Conservation (phyloP, 2,888 invertebrate species). For the Allophyes oxyacanthae region DNA sequence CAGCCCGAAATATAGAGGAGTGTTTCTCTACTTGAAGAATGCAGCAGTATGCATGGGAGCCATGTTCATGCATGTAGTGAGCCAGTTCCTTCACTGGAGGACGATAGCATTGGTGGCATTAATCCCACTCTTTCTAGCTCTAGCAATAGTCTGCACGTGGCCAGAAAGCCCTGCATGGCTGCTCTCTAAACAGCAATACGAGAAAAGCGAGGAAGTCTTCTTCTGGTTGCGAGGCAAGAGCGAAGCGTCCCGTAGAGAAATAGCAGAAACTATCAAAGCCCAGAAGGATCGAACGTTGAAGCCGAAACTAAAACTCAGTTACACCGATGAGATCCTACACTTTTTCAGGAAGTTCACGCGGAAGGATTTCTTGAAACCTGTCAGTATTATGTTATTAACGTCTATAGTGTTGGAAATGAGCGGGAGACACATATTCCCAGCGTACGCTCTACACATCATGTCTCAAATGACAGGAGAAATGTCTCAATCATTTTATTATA, state of each 20-base stretch:
- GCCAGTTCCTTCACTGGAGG: slow-evolving; percentile 56
- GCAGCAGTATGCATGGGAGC: slow-evolving; percentile 46
- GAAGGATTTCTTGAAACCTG: slow-evolving; percentile 57
- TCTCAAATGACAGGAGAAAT: slow-evolving; percentile 59
- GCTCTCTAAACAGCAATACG: slow-evolving; percentile 43
- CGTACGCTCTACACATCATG: slow-evolving; percentile 65
- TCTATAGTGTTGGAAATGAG: slow-evolving; percentile 63
- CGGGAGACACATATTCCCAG: slow-evolving; percentile 68
- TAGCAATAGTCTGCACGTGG: slow-evolving; percentile 54
- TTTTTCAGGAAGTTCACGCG: slow-evolving; percentile 45
- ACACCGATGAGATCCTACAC: background rate
- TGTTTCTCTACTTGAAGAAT: slow-evolving; percentile 73
- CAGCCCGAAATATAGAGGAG: slow-evolving; percentile 86
- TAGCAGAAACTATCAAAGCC: slow-evolving; percentile 36
- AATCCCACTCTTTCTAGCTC: slow-evolving; percentile 42
- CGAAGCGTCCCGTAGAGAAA: slow-evolving; percentile 72
- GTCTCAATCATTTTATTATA: slow-evolving; percentile 62
- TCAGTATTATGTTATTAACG: slow-evolving; percentile 59
- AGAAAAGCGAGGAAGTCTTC: slow-evolving; percentile 61
- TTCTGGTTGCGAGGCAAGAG: slow-evolving; percentile 83
- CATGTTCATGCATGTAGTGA: slow-evolving; percentile 51
- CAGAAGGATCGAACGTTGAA: slow-evolving; percentile 36
- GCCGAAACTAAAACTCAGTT: slow-evolving; percentile 13
- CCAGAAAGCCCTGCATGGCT: slow-evolving; percentile 61
- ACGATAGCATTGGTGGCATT: slow-evolving; percentile 52